phyloP scores from a whole-genome alignment of 2,888 invertebrate genomes.

The Neoitamus cyanurus region DNA sequence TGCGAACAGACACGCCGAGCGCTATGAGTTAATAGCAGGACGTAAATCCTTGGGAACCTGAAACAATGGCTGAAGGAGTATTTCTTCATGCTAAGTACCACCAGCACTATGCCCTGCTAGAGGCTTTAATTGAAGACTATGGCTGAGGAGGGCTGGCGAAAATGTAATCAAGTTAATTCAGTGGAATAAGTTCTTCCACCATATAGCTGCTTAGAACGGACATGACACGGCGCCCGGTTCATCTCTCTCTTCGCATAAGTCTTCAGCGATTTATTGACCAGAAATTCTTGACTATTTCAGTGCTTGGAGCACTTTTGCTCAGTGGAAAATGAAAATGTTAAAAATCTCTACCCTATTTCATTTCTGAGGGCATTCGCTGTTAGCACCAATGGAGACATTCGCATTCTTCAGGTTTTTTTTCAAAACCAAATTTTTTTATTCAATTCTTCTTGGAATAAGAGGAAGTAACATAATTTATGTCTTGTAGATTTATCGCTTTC shows the following conservation, averaged over 20 bases:
- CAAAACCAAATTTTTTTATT: background rate
- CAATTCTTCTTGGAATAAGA: background rate
- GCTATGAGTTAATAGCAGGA: slow-evolving; percentile 9
- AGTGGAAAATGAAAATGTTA: background rate
- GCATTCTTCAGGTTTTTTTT: background rate
- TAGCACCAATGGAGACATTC: background rate
- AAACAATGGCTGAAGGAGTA: background rate
- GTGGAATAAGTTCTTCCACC: slow-evolving; percentile 16
- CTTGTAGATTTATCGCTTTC: background rate
- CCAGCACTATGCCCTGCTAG: background rate
- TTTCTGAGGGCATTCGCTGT: background rate
- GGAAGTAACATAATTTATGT: background rate
- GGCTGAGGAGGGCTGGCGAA: background rate
- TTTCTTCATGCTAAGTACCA: slow-evolving; percentile 13
- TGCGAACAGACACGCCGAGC: background rate
- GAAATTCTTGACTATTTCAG: background rate
- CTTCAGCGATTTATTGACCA: background rate
- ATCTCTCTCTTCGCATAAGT: background rate
- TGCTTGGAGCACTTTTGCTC: background rate
- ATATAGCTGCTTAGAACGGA: background rate
- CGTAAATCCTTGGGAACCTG: background rate
- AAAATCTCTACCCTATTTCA: background rate
- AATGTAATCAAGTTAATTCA: slow-evolving; percentile 42
- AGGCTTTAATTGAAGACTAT: slow-evolving; percentile 18
- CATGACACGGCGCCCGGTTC: background rate